Conservation (phyloP, 1,140 invertebrate species). For the Drosophila chauvacae region DNA sequence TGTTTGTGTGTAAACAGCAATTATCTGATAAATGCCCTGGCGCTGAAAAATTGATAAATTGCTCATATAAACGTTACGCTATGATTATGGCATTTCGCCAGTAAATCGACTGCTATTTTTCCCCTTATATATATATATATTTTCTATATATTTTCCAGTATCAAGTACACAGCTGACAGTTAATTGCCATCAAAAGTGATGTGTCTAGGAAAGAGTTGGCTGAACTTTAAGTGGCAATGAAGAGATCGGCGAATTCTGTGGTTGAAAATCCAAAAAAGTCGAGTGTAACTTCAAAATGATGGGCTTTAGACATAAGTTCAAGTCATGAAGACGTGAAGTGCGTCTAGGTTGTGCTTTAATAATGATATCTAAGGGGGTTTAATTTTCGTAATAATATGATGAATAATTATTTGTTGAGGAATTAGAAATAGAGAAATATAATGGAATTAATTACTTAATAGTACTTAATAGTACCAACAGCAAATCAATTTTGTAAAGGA, state of each 20-base stretch:
- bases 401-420: too few relatives aligned
- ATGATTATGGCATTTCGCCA: constrained; percentile 68
- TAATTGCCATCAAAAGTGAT: constrained; percentile 34
- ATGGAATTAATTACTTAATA: too few relatives aligned
- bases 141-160: constrained; percentile 4
- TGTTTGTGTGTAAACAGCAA: constrained; percentile 75
- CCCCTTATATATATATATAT: too few relatives aligned
- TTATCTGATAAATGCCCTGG: constrained; percentile 78
- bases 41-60: constrained; percentile 82
- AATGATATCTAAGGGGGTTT: background rate
- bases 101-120: constrained; percentile 2
- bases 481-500: too few relatives aligned
- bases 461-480: too few relatives aligned
- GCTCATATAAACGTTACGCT: constrained; percentile 77
- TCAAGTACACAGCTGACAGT: constrained; percentile 40
- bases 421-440: too few relatives aligned
- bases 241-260: constrained; percentile 8
- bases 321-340: constrained; percentile 2
- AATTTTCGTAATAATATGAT: too few relatives aligned
- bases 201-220: constrained; percentile 10
- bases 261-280: background rate
- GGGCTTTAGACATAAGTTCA: background rate
- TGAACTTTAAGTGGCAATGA: constrained; percentile 26
- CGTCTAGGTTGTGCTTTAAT: background rate
- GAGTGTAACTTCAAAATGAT: constrained; percentile 13